These are phyloP conservation scores for rabbit (Oryctolagus cuniculus) DNA, from an alignment of 2,113 vertebrate genomes.

Conservation along the genomic window mOryCun1.1 NC_091433.1:11677501-11678000, in stretches of 20 bases:
- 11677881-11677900: slow-evolving; percentile 27
- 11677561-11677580: fast-evolving
- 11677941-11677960: slow-evolving; percentile 22
- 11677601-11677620: background rate
- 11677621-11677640: slow-evolving; percentile 31
- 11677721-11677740: background rate
- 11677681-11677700: fast-evolving
- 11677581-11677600: background rate
- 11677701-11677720: background rate
- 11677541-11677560: background rate
- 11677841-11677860: slow-evolving; percentile 62
- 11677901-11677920: slow-evolving; percentile 62
- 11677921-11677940: slow-evolving; percentile 73
- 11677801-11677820: slow-evolving; percentile 2
- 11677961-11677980: slow-evolving; percentile 41
- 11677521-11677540: background rate
- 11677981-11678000: slow-evolving; percentile 48
- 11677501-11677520: background rate
- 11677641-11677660: background rate
- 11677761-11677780: background rate
- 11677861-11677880: background rate
- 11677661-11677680: background rate
- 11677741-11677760: fast-evolving
- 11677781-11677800: background rate
- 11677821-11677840: background rate